Evolutionary conservation across 2,113 vertebrate species (phyloP).

Genomic region (Dicaeum eximium): DNA sequence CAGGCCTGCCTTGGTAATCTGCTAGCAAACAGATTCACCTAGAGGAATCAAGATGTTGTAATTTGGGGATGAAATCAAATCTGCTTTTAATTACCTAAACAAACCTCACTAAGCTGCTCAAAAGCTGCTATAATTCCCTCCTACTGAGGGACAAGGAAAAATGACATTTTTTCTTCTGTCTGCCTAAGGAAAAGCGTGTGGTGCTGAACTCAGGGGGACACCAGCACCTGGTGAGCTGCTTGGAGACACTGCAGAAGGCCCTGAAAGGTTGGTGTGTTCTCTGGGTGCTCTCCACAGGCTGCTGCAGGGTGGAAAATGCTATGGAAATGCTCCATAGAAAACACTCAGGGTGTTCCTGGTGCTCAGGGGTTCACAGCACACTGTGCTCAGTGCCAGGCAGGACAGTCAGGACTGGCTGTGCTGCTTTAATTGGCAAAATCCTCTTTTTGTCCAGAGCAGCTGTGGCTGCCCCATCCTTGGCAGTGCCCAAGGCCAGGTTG

Average conservation of each 20-base stretch:
- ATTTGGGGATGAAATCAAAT: not conserved
- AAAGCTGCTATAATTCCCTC: not conserved
- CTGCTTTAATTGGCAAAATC: not conserved
- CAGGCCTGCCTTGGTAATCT: not conserved
- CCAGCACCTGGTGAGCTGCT: slow-evolving; percentile 90
- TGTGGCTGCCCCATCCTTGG: not conserved
- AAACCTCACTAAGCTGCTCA: not conserved
- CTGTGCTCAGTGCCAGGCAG: not conserved
- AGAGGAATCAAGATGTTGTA: not conserved
- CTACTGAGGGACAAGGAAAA: not conserved
- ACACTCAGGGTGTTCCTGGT: not conserved
- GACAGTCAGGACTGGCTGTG: not conserved
- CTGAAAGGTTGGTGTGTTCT: slow-evolving; percentile 84
- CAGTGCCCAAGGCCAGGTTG: not conserved
- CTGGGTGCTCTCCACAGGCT: rapidly evolving
- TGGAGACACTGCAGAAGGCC: slow-evolving; percentile 95
- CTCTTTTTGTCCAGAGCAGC: rapidly evolving
- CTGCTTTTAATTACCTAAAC: not conserved
- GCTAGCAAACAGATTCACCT: not conserved
- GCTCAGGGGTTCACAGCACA: rapidly evolving
- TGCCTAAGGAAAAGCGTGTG: slow-evolving; percentile 88
- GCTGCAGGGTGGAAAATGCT: not conserved
- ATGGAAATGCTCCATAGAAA: rapidly evolving
- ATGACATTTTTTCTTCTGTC: not conserved
- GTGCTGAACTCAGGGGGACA: slow-evolving; percentile 89